phyloP scores from a whole-genome alignment of 64 coral and sea anemone genomes.

The Catalaphyllia jardinei region DNA sequence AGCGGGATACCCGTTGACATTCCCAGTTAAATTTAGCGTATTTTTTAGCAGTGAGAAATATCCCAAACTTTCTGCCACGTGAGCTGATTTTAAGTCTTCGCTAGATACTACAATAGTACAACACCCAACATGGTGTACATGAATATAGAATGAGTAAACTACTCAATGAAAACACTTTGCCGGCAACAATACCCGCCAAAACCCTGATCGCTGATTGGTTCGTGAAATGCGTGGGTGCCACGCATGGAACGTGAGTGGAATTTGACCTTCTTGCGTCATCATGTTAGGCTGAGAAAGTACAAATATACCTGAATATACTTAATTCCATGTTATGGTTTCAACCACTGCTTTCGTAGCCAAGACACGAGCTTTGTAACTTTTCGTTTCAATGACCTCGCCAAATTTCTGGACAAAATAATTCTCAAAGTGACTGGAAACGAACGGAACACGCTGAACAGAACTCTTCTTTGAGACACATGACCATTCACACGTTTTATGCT shows the following conservation, averaged over 20 bases:
- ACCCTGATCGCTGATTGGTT: slow-evolving; percentile 2
- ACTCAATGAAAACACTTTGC: neutral
- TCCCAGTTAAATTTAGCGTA: neutral
- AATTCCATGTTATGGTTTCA: too few relatives aligned
- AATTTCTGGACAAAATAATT: too few relatives aligned
- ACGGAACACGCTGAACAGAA: too few relatives aligned
- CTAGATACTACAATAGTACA: slow-evolving; percentile 21
- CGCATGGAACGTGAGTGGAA: neutral
- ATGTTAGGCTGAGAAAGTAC: too few relatives aligned
- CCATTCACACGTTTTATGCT: too few relatives aligned
- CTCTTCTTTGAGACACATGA: too few relatives aligned
- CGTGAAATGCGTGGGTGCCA: neutral
- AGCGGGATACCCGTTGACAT: neutral
- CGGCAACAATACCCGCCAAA: neutral
- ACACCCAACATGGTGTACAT: neutral
- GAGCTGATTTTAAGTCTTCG: neutral
- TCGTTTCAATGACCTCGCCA: too few relatives aligned
- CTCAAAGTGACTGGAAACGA: too few relatives aligned
- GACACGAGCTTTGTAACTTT: too few relatives aligned
- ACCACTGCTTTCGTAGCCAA: too few relatives aligned
- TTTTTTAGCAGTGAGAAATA: neutral
- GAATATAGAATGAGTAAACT: neutral
- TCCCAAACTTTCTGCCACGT: neutral
- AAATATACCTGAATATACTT: too few relatives aligned
- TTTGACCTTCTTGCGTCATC: neutral